A percentile compares a stretch with the other conserved stretches of the same genome.
Conservation (phyloP, 1,140 invertebrate genomes). For the Pristionchus pacificus region DNA sequence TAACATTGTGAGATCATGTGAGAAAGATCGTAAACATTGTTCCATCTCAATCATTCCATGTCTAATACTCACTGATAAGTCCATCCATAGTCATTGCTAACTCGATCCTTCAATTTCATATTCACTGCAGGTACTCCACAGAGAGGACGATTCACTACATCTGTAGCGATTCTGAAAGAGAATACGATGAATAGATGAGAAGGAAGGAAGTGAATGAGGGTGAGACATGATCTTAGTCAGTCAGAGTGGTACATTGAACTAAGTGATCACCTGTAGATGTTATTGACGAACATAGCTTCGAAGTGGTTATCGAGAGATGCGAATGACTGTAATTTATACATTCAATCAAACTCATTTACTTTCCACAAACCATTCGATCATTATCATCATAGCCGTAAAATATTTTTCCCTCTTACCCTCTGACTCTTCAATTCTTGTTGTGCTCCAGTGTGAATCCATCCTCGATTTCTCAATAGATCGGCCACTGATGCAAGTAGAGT, state of each 20-base stretch:
- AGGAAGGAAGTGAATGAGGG: too few species aligned
- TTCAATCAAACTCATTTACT: not conserved
- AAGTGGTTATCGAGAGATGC: conserved; percentile 62
- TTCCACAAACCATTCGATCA: not conserved
- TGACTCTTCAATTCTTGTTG: not conserved
- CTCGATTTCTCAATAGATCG: not conserved
- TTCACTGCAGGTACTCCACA: conserved; percentile 46
- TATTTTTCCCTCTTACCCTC: not conserved
- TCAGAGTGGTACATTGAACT: too few species aligned
- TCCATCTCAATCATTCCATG: too few species aligned
- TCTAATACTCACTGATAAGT: conserved; percentile 45
- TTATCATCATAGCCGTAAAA: not conserved
- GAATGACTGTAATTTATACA: conserved; percentile 43
- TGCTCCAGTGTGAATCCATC: not conserved
- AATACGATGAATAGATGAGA: too few species aligned
- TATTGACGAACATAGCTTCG: conserved; percentile 62
- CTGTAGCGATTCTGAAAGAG: conserved; percentile 60
- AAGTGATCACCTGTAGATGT: too few species aligned
- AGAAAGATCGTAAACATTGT: not conserved
- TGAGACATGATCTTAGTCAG: too few species aligned
- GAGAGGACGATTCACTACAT: conserved; percentile 60
- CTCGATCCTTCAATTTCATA: conserved; percentile 36
- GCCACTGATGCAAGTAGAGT: not conserved
- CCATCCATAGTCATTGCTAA: conserved; percentile 52
- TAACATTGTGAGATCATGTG: not conserved